Conservation (phyloP, 2,113 vertebrate genomes). For the Dolichotis patagonum region DNA sequence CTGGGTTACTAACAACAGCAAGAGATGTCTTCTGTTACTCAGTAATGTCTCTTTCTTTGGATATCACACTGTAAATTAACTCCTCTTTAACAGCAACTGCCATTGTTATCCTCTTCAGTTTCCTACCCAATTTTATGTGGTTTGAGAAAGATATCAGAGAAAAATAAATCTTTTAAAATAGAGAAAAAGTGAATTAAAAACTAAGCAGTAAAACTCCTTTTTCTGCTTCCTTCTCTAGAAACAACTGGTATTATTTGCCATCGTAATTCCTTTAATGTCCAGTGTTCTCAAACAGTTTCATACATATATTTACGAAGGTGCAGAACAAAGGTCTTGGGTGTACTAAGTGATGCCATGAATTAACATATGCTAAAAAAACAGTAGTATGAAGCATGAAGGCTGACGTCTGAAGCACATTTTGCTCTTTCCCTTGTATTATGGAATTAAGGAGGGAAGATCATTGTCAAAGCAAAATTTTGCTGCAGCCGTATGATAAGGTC, state of each 20-base stretch:
- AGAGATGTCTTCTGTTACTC: not conserved
- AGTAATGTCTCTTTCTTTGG: not conserved
- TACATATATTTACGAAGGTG: not conserved
- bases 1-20: not conserved
- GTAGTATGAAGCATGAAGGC: not conserved
- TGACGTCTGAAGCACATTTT: conserved; percentile 54
- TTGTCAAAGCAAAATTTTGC: conserved; percentile 76
- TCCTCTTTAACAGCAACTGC: not conserved
- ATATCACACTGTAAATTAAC: not conserved
- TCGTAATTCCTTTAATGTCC: not conserved
- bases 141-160: not conserved
- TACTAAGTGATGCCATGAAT: conserved; percentile 25
- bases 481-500: conserved; percentile 77
- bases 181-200: not conserved
- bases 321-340: not conserved
- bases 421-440: conserved; percentile 51
- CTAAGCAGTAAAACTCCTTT: not conserved
- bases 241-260: not conserved
- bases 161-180: not conserved
- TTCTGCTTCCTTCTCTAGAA: conserved; percentile 33
- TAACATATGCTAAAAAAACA: conserved; percentile 39
- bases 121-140: not conserved
- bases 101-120: not conserved
- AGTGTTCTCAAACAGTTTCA: not conserved
- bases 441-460: conserved; percentile 68